phyloP scores from a whole-genome alignment of 2,797 vertebrate species.

The Spheniscus humboldti region DNA sequence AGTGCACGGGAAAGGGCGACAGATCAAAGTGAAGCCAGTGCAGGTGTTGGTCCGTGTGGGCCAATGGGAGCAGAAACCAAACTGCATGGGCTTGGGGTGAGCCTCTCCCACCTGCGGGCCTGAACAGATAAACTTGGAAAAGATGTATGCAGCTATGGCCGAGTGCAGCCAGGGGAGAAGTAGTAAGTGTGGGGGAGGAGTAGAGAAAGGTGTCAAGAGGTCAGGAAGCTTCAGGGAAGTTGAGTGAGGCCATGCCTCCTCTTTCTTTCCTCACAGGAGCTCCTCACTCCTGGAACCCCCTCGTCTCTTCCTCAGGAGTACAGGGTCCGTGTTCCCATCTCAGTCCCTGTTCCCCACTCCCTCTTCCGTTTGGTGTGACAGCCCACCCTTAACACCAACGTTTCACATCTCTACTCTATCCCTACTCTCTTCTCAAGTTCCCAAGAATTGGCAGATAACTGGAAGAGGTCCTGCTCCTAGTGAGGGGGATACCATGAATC shows the following conservation, averaged over 20 bases:
- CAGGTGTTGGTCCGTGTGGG: neutral
- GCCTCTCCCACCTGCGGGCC: fast-evolving
- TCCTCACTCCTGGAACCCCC: neutral
- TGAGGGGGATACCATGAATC: neutral
- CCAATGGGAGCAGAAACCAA: neutral
- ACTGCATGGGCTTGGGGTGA: neutral
- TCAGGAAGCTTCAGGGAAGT: neutral
- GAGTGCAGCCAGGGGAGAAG: neutral
- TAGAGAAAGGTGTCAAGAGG: neutral
- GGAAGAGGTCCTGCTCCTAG: neutral
- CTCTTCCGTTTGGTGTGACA: neutral
- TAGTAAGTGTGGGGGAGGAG: neutral
- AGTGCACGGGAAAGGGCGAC: fast-evolving
- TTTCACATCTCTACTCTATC: neutral
- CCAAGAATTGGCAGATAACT: neutral
- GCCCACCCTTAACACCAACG: neutral
- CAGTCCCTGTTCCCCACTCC: neutral
- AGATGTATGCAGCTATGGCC: neutral
- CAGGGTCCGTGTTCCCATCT: neutral
- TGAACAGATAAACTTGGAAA: neutral
- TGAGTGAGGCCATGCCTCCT: neutral
- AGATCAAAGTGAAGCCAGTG: neutral
- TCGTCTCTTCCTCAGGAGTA: neutral
- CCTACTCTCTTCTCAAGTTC: neutral
- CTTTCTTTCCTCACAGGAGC: neutral